A percentile compares a stretch with the other conserved stretches of the same genome.
These are phyloP conservation scores for Ooceraea biroi DNA, from an alignment of 1,140 invertebrate species.

Conservation along the genomic window DNA sequence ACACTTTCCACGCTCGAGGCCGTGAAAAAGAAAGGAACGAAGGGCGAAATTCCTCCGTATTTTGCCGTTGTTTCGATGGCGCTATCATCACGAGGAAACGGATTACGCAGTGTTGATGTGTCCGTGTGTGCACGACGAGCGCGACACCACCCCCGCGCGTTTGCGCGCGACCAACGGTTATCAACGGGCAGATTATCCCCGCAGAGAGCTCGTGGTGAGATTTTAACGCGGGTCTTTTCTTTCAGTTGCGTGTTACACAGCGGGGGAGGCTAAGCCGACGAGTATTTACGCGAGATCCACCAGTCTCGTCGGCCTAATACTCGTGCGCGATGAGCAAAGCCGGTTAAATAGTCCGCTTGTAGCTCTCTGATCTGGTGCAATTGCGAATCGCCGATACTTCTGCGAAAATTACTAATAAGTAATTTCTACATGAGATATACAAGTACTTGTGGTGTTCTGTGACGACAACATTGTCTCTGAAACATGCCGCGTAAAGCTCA, in stretches of 20 bases:
- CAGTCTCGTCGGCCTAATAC: neutral
- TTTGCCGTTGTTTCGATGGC: conserved; percentile 37
- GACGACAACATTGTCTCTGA: neutral
- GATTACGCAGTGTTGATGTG: conserved; percentile 45
- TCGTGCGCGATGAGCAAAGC: conserved; percentile 27
- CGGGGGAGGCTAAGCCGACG: conserved; percentile 24
- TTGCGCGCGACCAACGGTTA: conserved; percentile 22
- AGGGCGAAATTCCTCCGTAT: conserved; percentile 9
- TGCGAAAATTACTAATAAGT: neutral
- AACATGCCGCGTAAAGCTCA: conserved; percentile 17
- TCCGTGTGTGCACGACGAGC: neutral
- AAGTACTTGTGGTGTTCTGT: neutral
- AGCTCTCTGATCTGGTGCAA: neutral
- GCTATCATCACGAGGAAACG: conserved; percentile 51
- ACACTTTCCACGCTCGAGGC: conserved; percentile 2
- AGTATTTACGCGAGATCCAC: conserved; percentile 16
- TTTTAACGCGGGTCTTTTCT: conserved; percentile 49
- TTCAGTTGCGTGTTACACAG: conserved; percentile 2
- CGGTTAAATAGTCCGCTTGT: conserved; percentile 4
- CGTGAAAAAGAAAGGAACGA: conserved; percentile 13
- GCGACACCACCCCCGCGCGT: neutral
- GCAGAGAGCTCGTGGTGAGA: conserved; percentile 41
- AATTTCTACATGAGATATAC: neutral
- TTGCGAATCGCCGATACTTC: neutral
- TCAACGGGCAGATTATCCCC: conserved; percentile 40